These are phyloP conservation scores for Chloroceryle inda DNA, from an alignment of 2,797 vertebrate genomes.

Conservation along the genomic window DNA sequence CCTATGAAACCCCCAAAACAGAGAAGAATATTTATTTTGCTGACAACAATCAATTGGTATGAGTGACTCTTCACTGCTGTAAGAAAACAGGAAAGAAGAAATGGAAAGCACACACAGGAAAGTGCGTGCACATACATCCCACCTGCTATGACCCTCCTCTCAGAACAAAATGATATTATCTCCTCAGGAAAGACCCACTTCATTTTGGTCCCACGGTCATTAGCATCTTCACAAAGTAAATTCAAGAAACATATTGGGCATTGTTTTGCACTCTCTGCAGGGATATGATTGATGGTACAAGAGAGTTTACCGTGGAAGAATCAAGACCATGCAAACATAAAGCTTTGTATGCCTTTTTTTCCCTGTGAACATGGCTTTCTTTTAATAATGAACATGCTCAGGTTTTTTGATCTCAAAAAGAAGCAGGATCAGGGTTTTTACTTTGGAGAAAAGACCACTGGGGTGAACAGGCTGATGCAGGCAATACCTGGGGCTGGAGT, in stretches of 20 bases:
- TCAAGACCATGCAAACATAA: background rate
- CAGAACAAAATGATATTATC: constrained; percentile 5
- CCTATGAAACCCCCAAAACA: background rate
- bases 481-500: background rate
- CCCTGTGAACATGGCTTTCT: background rate
- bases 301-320: background rate
- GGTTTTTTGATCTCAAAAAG: background rate
- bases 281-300: background rate
- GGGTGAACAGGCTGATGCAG: background rate
- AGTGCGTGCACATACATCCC: background rate
- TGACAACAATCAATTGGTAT: background rate
- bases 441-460: background rate
- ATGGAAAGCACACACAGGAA: background rate
- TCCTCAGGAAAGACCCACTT: constrained; percentile 5
- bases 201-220: background rate
- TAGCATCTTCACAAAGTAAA: constrained; percentile 22
- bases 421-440: background rate
- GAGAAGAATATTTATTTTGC: background rate
- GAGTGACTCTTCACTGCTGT: background rate
- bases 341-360: background rate
- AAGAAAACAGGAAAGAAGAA: background rate
- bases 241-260: background rate
- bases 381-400: background rate
- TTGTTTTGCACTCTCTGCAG: background rate
- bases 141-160: background rate